Evolutionary conservation across 2,113 vertebrate genomes (phyloP).

Genomic region (Menura novaehollandiae): DNA sequence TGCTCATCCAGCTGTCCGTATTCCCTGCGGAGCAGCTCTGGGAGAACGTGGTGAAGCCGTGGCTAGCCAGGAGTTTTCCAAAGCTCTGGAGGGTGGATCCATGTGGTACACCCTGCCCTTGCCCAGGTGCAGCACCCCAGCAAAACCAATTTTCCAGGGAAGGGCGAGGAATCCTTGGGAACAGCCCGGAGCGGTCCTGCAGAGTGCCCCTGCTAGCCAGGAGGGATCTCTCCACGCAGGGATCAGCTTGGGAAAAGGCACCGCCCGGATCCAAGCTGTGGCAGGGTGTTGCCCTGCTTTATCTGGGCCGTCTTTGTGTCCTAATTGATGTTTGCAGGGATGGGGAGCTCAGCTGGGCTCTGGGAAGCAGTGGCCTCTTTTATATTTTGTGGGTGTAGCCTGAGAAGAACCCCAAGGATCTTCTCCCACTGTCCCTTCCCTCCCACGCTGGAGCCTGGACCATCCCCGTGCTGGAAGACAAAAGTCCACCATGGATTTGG

Average conservation of each 20-base stretch:
- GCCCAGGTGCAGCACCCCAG: neutral
- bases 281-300: neutral
- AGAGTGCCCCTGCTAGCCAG: neutral
- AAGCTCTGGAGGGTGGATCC: neutral
- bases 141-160: neutral
- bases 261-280: neutral
- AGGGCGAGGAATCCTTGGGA: neutral
- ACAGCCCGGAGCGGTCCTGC: neutral
- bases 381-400: constrained; percentile 20
- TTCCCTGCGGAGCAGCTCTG: neutral
- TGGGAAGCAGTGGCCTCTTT: neutral
- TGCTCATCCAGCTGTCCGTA: neutral
- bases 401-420: neutral
- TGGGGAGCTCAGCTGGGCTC: neutral
- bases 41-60: accelerated
- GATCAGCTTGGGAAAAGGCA: neutral
- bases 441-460: neutral
- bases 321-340: constrained; percentile 24
- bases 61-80: neutral
- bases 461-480: accelerated
- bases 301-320: neutral
- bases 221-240: neutral
- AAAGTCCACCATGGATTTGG: neutral
- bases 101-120: neutral
- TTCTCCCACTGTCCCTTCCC: neutral